These are phyloP conservation scores for Heliopora coerulea DNA, from an alignment of 92 coral and sea anemone species.

Conservation along the genomic window DNA sequence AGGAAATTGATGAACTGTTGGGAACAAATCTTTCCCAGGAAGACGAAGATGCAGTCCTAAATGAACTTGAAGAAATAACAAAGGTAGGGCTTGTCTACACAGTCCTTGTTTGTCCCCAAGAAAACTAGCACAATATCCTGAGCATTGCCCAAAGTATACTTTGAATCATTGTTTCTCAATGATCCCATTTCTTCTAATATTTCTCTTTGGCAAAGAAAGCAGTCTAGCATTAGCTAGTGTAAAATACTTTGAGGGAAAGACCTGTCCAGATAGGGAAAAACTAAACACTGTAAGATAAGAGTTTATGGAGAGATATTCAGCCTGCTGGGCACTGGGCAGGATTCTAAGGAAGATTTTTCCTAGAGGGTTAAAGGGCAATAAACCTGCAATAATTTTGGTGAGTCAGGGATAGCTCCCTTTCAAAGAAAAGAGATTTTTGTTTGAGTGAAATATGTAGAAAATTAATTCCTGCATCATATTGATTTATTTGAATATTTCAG, in stretches of 20 bases:
- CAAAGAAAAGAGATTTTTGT: too few species aligned
- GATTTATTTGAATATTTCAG: neutral
- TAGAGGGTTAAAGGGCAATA: too few species aligned
- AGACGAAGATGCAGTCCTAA: constrained; percentile 92
- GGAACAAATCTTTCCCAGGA: constrained; percentile 89
- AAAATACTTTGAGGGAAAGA: constrained; percentile 3
- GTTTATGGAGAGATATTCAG: too few species aligned
- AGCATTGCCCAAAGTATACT: neutral
- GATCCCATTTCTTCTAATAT: neutral
- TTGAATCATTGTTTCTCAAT: neutral
- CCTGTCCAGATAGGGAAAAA: too few species aligned
- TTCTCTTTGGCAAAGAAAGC: neutral
- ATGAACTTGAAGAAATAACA: constrained; percentile 86
- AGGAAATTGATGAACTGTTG: constrained; percentile 97
- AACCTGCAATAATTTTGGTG: too few species aligned
- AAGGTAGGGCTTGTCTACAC: constrained; percentile 53
- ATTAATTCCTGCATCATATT: too few species aligned
- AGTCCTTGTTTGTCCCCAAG: too few species aligned
- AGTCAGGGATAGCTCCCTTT: too few species aligned
- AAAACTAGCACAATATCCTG: neutral
- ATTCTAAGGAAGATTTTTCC: too few species aligned
- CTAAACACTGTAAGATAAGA: too few species aligned
- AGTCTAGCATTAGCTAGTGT: neutral
- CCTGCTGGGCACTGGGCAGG: too few species aligned
- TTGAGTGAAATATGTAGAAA: too few species aligned